Conservation (phyloP, 2,888 invertebrate species). For the Spodoptera exigua region DNA sequence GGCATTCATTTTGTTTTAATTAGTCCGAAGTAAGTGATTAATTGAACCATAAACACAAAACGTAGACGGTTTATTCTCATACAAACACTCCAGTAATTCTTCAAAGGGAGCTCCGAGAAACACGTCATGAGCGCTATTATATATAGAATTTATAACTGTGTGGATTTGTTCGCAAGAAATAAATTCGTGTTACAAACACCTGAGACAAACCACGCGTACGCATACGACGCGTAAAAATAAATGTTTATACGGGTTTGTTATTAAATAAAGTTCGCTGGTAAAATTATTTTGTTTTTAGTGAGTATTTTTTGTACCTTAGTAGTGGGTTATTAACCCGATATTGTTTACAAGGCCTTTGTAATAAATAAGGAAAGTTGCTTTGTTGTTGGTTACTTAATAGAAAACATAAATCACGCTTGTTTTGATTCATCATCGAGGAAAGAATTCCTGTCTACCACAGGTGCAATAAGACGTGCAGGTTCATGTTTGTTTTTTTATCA, state of each 20-base stretch:
- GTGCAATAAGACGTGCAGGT: too few relatives aligned
- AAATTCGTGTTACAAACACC: conserved; percentile 62
- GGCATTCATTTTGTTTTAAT: conserved; percentile 23
- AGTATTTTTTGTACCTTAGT: not conserved
- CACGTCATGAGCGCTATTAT: conserved; percentile 33
- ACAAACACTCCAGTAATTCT: conserved; percentile 34
- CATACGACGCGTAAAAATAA: conserved; percentile 40
- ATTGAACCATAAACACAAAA: conserved; percentile 31
- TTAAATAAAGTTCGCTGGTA: conserved; percentile 14
- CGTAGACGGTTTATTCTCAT: conserved; percentile 12
- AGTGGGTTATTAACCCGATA: not conserved
- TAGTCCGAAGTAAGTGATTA: conserved; percentile 27
- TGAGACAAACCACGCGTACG: conserved; percentile 58
- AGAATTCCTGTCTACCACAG: too few relatives aligned
- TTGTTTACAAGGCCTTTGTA: not conserved
- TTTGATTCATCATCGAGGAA: too few relatives aligned
- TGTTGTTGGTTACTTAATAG: too few relatives aligned
- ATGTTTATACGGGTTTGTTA: conserved; percentile 12
- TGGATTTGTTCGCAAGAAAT: conserved; percentile 58
- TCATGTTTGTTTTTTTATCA: too few relatives aligned
- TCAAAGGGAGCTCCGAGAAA: conserved; percentile 31
- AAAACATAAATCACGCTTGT: too few relatives aligned
- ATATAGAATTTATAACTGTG: conserved; percentile 44
- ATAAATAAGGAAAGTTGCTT: not conserved
- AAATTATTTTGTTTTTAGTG: not conserved